A percentile compares a stretch with the other conserved stretches of the same genome.
Conservation (phyloP, 2,113 vertebrate species). For the Noturus placidus region DNA sequence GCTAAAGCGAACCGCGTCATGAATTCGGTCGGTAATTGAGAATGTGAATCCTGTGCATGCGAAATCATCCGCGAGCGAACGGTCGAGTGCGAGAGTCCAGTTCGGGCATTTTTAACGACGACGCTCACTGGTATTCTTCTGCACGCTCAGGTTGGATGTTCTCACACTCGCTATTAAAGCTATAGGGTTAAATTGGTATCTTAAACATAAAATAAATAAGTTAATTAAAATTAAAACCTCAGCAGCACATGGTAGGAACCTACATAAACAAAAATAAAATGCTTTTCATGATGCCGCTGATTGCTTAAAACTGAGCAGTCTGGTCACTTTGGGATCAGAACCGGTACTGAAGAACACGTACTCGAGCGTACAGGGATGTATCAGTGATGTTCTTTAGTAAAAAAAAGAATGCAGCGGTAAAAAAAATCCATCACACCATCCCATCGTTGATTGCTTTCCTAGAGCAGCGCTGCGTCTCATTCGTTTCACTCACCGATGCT, state of each 20-base stretch:
- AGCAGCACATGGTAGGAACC: too few species aligned
- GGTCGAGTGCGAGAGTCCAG: too few species aligned
- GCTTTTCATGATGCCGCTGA: too few species aligned
- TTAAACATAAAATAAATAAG: neutral
- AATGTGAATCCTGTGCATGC: neutral
- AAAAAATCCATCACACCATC: neutral
- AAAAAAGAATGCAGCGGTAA: neutral
- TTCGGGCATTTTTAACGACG: too few species aligned
- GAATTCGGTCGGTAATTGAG: neutral
- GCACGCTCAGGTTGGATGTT: too few species aligned
- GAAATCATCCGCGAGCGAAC: neutral
- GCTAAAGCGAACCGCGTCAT: too few species aligned
- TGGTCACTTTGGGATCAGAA: too few species aligned
- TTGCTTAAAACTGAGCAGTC: neutral
- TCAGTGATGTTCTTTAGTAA: neutral
- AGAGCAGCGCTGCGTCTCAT: neutral
- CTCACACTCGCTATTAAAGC: neutral
- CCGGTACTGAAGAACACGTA: too few species aligned
- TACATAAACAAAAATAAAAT: too few species aligned
- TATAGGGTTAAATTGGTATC: neutral
- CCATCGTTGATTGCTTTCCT: neutral
- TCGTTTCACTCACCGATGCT: neutral
- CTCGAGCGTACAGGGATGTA: too few species aligned
- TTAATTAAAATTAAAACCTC: neutral
- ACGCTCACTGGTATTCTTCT: too few species aligned